These are phyloP conservation scores for Spilosoma lubricipeda DNA, from an alignment of 2,888 invertebrate species.

Conservation along the genomic window DNA sequence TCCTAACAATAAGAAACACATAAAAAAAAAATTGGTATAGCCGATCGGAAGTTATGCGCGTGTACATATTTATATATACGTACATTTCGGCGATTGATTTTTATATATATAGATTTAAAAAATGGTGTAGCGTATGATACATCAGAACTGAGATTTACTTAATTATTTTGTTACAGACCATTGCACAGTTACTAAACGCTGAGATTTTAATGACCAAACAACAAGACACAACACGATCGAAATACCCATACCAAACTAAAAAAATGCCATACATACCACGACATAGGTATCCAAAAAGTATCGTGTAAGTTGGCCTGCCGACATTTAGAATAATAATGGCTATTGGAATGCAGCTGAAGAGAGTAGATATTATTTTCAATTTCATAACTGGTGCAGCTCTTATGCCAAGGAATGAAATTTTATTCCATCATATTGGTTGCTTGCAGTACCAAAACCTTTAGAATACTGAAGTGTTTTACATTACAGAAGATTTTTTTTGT, in stretches of 20 bases:
- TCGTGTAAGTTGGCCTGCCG: slow-evolving; percentile 23
- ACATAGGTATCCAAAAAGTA: slow-evolving; percentile 46
- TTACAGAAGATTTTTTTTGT: background rate
- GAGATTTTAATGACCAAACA: slow-evolving; percentile 59
- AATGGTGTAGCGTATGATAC: background rate
- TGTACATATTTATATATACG: too few relatives aligned
- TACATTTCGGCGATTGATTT: too few relatives aligned
- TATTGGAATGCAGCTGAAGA: slow-evolving; percentile 30
- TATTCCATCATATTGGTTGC: background rate
- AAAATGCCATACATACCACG: slow-evolving; percentile 62
- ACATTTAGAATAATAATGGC: slow-evolving; percentile 17
- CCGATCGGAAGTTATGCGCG: too few relatives aligned
- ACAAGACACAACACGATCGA: slow-evolving; percentile 43
- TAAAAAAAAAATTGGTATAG: too few relatives aligned
- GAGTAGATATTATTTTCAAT: background rate
- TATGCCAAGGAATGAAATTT: background rate
- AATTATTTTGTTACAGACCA: slow-evolving; percentile 59
- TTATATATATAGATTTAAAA: too few relatives aligned
- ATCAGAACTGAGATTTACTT: background rate
- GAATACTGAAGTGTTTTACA: too few relatives aligned
- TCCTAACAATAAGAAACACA: too few relatives aligned
- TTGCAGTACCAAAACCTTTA: background rate
- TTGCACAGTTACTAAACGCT: slow-evolving; percentile 66
- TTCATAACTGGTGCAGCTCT: background rate
- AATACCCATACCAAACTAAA: slow-evolving; percentile 51